Percentiles rank a stretch among this genome's conserved stretches.
phyloP scores from a whole-genome alignment of 2,797 vertebrate species.

The Eospalax fontanierii region DNA sequence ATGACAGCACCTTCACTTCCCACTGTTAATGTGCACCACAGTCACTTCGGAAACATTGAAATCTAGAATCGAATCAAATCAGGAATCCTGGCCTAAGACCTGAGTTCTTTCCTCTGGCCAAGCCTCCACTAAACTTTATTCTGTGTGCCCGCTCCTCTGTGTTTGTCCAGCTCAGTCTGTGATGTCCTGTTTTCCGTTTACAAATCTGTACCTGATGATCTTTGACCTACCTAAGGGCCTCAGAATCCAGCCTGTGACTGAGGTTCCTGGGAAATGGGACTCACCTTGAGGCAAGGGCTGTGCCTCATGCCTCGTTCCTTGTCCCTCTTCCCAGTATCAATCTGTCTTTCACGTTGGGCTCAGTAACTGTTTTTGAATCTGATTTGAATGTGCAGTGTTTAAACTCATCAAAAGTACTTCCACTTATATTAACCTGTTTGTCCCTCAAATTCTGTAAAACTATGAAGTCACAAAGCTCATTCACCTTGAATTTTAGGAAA shows the following conservation, averaged over 20 bases:
- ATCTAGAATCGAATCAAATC: neutral
- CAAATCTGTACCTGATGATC: neutral
- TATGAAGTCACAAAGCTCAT: neutral
- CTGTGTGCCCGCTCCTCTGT: no score
- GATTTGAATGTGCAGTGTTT: neutral
- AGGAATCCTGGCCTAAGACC: neutral
- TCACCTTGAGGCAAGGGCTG: neutral
- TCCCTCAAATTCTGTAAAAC: neutral
- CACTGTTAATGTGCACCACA: neutral
- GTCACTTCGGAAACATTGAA: neutral
- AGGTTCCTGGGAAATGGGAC: neutral
- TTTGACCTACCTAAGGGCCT: neutral
- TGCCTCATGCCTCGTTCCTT: neutral
- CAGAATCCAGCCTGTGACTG: neutral
- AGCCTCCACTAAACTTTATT: rapidly evolving
- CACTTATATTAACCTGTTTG: neutral
- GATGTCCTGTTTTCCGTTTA: neutral
- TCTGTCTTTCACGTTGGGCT: neutral
- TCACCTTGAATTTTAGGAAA: neutral
- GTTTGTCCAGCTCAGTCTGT: rapidly evolving
- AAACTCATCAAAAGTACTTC: neutral
- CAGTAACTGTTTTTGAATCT: neutral
- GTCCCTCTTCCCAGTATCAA: neutral
- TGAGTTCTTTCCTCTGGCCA: neutral
- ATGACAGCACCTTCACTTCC: rapidly evolving